Evolutionary conservation across 2,797 vertebrate genomes (phyloP).

Genomic region (Trachurus trachurus): DNA sequence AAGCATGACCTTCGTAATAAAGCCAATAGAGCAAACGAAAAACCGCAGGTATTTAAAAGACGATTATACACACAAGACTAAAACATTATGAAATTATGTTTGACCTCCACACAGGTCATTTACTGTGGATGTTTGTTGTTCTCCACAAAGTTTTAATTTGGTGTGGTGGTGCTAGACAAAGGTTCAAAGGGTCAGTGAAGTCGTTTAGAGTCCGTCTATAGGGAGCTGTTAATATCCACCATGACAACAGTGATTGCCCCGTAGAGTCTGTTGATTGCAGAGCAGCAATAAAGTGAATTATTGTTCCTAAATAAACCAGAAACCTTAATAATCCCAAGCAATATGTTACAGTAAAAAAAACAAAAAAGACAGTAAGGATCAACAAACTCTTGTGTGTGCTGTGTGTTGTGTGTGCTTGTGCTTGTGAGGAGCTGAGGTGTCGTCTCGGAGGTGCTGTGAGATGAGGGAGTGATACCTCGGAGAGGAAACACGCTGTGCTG

Average conservation of each 20-base stretch:
- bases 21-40: no score
- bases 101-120: no score
- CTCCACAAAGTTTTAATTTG: slow-evolving; percentile 6
- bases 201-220: background rate
- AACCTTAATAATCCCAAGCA: background rate
- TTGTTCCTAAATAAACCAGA: background rate
- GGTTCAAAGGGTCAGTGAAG: slow-evolving; percentile 8
- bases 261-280: background rate
- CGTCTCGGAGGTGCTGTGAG: slow-evolving; percentile 13
- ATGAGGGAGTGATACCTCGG: slow-evolving; percentile 12
- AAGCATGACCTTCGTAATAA: no score
- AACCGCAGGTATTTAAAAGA: no score
- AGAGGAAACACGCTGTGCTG: slow-evolving; percentile 34
- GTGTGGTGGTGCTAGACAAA: background rate
- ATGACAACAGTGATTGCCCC: background rate
- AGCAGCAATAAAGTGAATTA: background rate
- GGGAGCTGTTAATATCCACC: background rate
- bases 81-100: no score
- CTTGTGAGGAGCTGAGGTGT: slow-evolving; percentile 4
- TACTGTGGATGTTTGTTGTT: background rate
- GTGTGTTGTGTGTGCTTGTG: background rate
- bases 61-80: no score
- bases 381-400: slow-evolving; percentile 19
- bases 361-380: background rate
- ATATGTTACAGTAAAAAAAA: background rate